A percentile compares a stretch with the other conserved stretches of the same genome.
Evolutionary conservation across 2,888 invertebrate species (phyloP).

Genomic region (Drosophila peninsularis): DNA sequence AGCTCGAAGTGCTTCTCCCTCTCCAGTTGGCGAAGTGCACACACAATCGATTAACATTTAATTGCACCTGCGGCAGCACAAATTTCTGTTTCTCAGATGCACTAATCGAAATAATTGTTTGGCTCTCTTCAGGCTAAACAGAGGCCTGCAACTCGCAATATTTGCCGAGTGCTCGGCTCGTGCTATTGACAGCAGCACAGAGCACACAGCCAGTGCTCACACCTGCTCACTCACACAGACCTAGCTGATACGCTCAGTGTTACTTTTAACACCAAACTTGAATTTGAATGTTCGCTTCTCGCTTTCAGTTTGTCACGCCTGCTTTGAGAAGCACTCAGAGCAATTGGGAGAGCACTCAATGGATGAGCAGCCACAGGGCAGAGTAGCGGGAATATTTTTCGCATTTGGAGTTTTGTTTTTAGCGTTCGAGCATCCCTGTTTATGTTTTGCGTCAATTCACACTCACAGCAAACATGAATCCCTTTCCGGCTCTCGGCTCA

Average conservation of each 20-base stretch:
- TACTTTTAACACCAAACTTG: slow-evolving; percentile 5
- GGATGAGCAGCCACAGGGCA: slow-evolving; percentile 48
- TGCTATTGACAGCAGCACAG: slow-evolving; percentile 17
- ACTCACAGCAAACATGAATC: slow-evolving; percentile 39
- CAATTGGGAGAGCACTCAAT: slow-evolving; percentile 41
- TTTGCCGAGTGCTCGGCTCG: slow-evolving; percentile 34
- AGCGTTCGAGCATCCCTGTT: slow-evolving; percentile 36
- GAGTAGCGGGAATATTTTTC: slow-evolving; percentile 48
- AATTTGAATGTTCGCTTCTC: neutral
- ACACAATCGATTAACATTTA: slow-evolving; percentile 77
- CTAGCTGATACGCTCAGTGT: neutral
- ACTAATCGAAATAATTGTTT: slow-evolving; percentile 66
- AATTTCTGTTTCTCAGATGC: slow-evolving; percentile 39
- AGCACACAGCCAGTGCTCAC: slow-evolving; percentile 1
- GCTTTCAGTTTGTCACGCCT: slow-evolving; percentile 1
- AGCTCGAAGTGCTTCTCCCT: slow-evolving; percentile 15
- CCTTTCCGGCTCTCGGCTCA: slow-evolving; percentile 49
- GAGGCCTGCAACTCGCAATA: slow-evolving; percentile 21
- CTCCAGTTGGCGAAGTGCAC: slow-evolving; percentile 33
- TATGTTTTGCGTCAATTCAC: slow-evolving; percentile 21
- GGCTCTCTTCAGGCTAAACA: slow-evolving; percentile 38
- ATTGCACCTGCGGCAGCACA: slow-evolving; percentile 62
- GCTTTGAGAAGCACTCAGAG: slow-evolving; percentile 20
- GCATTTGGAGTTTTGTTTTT: slow-evolving; percentile 35
- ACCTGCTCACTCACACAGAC: neutral